Evolutionary conservation across 2,113 vertebrate genomes (phyloP), one percentile per base, ranked within the genome.

Genomic region (Hypanus sabinus): DNA sequence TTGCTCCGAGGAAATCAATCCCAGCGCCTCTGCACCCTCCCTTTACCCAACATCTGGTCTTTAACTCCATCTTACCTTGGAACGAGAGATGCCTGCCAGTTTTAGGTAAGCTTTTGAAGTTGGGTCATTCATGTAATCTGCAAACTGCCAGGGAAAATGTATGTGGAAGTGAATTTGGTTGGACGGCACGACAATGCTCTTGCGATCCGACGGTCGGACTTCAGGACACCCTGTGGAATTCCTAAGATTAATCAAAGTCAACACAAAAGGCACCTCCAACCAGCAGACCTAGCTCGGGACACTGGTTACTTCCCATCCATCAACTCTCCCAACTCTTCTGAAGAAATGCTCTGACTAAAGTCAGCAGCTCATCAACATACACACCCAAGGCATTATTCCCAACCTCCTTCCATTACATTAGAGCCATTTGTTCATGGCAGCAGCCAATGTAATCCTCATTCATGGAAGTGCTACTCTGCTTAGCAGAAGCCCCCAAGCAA

Each of bases 111-210:
- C 33, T 71, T 65, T 70, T 22, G 90, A 92, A 92, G 65, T 71
- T 11, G 90, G 68, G 10, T 92, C 90, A 92, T 71, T 38, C 90
- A 92, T 92, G 22, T 71, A 92, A 27, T 71, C 33, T 5, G 65
- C 68, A 71, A 71, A 92, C 90, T 10, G 38, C 90, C 90, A 92
- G 3, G 90, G 90, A 36, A 92, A 46, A 36, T 71, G 60, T 71
- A 92, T 92, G 68, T 3, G 9, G 18, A 92, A 2, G 18, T 71
- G 68, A 14, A 92, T 7, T 71, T 38, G 70, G 36, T 71, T 65
- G 12, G 68, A 65, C 65, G 24, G 68, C 65, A 46, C 10, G 9
- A 46, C 27, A 46, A 46, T 22, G 18, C 33, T 16, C 36, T 24
- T 92, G 70, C 68, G 20, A 22, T 22, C 88, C 10, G 36, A 71